phyloP scores from a whole-genome alignment of 1,140 invertebrate genomes.

The Mya arenaria region DNA sequence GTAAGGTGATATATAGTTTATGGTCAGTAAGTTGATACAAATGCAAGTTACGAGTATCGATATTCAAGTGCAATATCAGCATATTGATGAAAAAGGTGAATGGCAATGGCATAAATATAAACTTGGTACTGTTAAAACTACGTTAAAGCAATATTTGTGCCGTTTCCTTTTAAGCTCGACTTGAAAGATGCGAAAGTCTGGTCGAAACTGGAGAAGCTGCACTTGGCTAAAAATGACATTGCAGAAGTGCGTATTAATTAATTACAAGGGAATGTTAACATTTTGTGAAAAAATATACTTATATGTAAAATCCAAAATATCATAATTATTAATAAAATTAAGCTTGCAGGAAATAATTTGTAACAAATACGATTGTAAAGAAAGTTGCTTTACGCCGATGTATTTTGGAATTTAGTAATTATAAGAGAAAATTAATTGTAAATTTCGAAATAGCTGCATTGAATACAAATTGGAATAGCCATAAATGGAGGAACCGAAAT shows the following conservation, averaged over 20 bases:
- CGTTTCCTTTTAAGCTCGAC: slow-evolving; percentile 67
- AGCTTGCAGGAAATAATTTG: background rate
- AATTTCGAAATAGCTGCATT: background rate
- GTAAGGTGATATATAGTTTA: too few species aligned
- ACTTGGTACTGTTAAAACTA: too few species aligned
- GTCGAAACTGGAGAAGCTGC: slow-evolving; percentile 73
- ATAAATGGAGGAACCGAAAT: background rate
- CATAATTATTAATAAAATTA: background rate
- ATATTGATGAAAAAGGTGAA: too few species aligned
- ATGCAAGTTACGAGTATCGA: too few species aligned
- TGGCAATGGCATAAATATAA: too few species aligned
- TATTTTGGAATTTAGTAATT: background rate
- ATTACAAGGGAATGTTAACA: background rate
- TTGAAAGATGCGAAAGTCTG: slow-evolving; percentile 69
- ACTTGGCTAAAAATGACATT: slow-evolving; percentile 69
- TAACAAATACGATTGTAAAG: background rate
- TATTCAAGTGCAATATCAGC: too few species aligned
- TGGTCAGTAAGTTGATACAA: too few species aligned
- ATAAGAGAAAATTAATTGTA: background rate
- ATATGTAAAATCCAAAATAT: background rate
- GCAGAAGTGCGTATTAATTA: slow-evolving; percentile 61
- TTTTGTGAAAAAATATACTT: background rate
- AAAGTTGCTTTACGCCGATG: background rate
- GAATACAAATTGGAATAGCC: background rate
- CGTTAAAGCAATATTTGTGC: too few species aligned